phyloP scores from a whole-genome alignment of 2,888 invertebrate species.

The Dynastes maya region DNA sequence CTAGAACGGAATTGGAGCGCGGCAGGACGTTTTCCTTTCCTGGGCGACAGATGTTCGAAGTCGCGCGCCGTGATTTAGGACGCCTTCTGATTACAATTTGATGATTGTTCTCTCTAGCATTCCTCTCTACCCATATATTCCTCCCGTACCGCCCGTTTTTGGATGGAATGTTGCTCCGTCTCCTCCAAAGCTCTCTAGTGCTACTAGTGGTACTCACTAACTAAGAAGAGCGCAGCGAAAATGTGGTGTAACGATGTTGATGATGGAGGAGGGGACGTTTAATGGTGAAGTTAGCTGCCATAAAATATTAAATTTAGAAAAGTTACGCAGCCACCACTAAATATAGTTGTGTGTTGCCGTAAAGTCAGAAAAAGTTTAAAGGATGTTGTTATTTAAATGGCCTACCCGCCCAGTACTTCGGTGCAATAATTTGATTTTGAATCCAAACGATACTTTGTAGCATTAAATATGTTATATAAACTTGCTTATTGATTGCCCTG shows the following conservation, averaged over 20 bases:
- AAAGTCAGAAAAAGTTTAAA: too few relatives aligned
- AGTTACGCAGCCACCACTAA: constrained; percentile 55
- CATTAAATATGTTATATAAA: too few relatives aligned
- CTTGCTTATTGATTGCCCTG: too few relatives aligned
- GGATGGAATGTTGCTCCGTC: constrained; percentile 57
- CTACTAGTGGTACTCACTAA: neutral
- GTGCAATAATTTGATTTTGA: too few relatives aligned
- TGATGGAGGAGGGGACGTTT: constrained; percentile 53
- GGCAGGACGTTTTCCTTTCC: constrained; percentile 55
- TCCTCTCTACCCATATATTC: constrained; percentile 54
- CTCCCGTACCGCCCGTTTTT: neutral
- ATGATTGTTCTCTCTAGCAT: constrained; percentile 68
- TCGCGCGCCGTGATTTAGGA: constrained; percentile 69
- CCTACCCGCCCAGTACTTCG: too few relatives aligned
- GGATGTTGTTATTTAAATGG: too few relatives aligned
- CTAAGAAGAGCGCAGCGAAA: neutral
- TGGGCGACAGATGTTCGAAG: constrained; percentile 66
- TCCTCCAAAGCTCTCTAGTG: too few relatives aligned
- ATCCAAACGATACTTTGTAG: too few relatives aligned
- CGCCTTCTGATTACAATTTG: constrained; percentile 70
- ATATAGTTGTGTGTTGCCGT: constrained; percentile 10
- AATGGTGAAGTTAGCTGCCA: constrained; percentile 66
- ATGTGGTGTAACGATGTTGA: constrained; percentile 1
- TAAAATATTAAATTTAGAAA: constrained; percentile 67
- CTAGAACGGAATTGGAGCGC: constrained; percentile 32